These are phyloP conservation scores for Psephotus haematonotus DNA, from an alignment of 2,113 vertebrate genomes.

Conservation along the genomic window DNA sequence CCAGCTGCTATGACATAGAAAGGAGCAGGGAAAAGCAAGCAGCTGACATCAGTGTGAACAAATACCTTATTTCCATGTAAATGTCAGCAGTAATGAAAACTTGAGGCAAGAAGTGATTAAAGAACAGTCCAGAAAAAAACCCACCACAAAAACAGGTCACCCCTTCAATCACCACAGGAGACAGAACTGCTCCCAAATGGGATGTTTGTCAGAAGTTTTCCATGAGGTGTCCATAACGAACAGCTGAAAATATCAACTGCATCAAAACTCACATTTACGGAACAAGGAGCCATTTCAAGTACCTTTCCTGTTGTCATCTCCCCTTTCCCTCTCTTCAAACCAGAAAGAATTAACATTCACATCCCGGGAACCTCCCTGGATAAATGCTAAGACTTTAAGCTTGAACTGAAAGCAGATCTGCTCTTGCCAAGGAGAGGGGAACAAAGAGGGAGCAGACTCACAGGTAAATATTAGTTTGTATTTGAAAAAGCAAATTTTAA, in stretches of 20 bases:
- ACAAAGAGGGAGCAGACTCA: constrained; percentile 3
- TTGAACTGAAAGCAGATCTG: neutral
- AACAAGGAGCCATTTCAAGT: constrained; percentile 25
- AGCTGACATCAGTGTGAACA: neutral
- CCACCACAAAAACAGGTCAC: neutral
- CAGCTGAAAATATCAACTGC: constrained; percentile 28
- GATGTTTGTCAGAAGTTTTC: constrained; percentile 58
- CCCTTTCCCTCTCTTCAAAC: neutral
- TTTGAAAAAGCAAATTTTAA: constrained; percentile 36
- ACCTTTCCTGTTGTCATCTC: neutral
- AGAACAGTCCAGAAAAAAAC: neutral
- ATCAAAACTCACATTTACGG: constrained; percentile 21
- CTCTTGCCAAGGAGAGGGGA: constrained; percentile 1
- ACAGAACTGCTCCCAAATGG: constrained; percentile 22
- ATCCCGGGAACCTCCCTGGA: neutral
- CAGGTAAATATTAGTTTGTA: constrained; percentile 61
- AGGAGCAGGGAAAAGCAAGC: neutral
- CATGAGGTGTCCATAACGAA: neutral
- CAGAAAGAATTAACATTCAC: neutral
- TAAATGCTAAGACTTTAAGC: neutral
- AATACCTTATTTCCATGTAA: constrained; percentile 22
- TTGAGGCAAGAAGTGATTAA: constrained; percentile 12
- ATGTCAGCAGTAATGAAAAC: constrained; percentile 38
- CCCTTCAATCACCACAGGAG: constrained; percentile 12
- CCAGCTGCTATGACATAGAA: neutral